These are phyloP conservation scores for Eospalax fontanierii DNA, from an alignment of 2,797 vertebrate genomes.

Conservation along the genomic window DNA sequence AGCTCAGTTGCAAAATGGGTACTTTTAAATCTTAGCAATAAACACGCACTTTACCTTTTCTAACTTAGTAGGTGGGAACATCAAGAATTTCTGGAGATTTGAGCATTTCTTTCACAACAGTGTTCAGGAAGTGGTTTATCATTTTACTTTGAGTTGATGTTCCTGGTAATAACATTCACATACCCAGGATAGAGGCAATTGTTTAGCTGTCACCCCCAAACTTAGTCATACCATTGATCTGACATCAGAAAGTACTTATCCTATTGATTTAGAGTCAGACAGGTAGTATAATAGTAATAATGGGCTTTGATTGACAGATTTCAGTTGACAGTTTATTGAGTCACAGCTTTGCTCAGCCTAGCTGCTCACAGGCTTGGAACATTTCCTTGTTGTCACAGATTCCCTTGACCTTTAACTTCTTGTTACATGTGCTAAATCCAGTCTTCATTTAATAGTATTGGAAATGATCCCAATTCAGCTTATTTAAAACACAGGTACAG, in stretches of 20 bases:
- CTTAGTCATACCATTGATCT: conserved; percentile 85
- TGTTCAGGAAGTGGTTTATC: conserved; percentile 74
- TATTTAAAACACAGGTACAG: conserved; percentile 52
- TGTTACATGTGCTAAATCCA: conserved; percentile 76
- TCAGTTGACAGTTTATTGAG: conserved; percentile 81
- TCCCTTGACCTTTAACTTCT: conserved; percentile 77
- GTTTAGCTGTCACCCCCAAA: conserved; percentile 84
- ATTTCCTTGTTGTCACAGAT: conserved; percentile 75
- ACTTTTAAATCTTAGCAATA: conserved; percentile 76
- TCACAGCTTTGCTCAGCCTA: conserved; percentile 78
- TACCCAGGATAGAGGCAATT: conserved; percentile 72
- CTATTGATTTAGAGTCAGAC: conserved; percentile 84
- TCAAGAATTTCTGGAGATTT: conserved; percentile 71
- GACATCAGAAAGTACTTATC: conserved; percentile 83
- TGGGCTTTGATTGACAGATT: conserved; percentile 81
- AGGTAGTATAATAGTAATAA: conserved; percentile 79
- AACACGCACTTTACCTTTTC: conserved; percentile 67
- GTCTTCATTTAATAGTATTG: conserved; percentile 52
- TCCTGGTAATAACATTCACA: conserved; percentile 80
- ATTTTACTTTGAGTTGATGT: conserved; percentile 82
- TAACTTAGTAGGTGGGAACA: conserved; percentile 70
- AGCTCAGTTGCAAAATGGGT: conserved; percentile 66
- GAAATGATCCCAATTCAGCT: conserved; percentile 65
- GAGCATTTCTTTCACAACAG: conserved; percentile 77
- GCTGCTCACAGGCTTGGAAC: conserved; percentile 70